Evolutionary conservation across 2,797 vertebrate species (phyloP).

Genomic region (Hybognathus amarus): DNA sequence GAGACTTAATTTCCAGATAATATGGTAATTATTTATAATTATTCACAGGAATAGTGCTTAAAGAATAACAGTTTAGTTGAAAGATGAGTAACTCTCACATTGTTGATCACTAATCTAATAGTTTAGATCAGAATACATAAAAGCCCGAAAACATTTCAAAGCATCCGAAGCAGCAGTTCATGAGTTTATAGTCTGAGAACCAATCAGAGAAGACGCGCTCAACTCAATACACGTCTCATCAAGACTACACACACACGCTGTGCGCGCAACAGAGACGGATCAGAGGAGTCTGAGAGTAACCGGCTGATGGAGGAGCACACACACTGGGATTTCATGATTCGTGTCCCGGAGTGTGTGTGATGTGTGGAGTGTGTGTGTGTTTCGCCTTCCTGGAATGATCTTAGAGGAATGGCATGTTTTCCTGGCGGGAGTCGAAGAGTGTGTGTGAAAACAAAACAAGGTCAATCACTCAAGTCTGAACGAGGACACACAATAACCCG

Average conservation of each 20-base stretch:
- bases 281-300: neutral
- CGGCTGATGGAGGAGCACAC: neutral
- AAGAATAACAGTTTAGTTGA: neutral
- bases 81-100: neutral
- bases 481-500: conserved; percentile 14
- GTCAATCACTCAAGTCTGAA: conserved; percentile 7
- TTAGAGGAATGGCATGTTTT: conserved; percentile 46
- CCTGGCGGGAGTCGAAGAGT: conserved; percentile 10
- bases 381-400: conserved; percentile 48
- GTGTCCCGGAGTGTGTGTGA: neutral
- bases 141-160: neutral
- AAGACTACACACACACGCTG: neutral
- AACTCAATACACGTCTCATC: neutral
- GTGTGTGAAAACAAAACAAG: conserved; percentile 15
- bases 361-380: neutral
- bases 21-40: neutral
- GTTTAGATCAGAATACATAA: neutral
- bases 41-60: neutral
- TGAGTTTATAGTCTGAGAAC: neutral
- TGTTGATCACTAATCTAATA: neutral
- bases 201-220: neutral
- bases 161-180: neutral
- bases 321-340: neutral
- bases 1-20: neutral
- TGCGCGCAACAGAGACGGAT: neutral